Conservation (phyloP, 2,113 vertebrate genomes). For the Leucopsar rothschildi region DNA sequence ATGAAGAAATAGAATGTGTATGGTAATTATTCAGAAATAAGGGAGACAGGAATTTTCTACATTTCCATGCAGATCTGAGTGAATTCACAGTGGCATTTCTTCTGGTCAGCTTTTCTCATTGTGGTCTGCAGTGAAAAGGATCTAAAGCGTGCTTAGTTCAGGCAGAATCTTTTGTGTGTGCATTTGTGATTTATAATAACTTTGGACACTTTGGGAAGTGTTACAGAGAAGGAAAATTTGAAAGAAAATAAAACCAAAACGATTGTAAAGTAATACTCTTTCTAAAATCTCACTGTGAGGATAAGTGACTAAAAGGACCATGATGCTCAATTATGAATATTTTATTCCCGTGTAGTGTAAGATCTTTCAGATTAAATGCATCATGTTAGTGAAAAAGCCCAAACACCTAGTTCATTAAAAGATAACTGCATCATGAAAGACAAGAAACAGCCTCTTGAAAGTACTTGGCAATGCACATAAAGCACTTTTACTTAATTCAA, state of each 20-base stretch:
- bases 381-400: not conserved
- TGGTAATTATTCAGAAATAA: not conserved
- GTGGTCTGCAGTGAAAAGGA: not conserved
- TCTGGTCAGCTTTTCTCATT: not conserved
- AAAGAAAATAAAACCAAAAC: not conserved
- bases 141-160: not conserved
- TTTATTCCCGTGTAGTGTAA: not conserved
- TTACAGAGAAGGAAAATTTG: not conserved
- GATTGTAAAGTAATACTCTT: not conserved
- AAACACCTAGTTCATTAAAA: slow-evolving; percentile 27
- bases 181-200: not conserved
- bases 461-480: not conserved
- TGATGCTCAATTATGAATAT: not conserved
- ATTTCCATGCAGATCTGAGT: not conserved
- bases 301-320: not conserved
- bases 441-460: not conserved
- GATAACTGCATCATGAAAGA: not conserved
- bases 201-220: not conserved
- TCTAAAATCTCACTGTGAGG: not conserved
- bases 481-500: slow-evolving; percentile 9
- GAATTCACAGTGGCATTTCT: not conserved
- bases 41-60: not conserved
- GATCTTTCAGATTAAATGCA: not conserved
- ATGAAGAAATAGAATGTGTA: not conserved
- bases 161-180: not conserved